Percentiles rank a stretch among this genome's conserved stretches.
Conservation (phyloP, 1,140 invertebrate genomes). For the Sycophaga agraensis region DNA sequence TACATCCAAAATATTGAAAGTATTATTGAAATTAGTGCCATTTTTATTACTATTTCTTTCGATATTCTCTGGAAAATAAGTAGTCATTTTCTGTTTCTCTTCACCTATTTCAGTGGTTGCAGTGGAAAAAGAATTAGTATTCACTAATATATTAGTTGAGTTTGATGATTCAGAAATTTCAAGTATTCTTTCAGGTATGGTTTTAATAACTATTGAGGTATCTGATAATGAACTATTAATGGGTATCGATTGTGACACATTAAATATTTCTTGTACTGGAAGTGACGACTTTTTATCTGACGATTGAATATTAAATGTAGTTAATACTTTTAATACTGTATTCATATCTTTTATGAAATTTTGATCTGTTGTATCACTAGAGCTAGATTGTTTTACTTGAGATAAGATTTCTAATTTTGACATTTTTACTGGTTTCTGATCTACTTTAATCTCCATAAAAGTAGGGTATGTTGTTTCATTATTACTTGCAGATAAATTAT, state of each 20-base stretch:
- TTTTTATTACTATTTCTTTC: neutral
- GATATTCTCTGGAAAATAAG: neutral
- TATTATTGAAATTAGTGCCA: neutral
- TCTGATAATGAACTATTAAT: neutral
- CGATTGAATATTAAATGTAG: constrained; percentile 25
- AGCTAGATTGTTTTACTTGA: constrained; percentile 10
- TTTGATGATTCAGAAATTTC: neutral
- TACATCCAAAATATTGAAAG: neutral
- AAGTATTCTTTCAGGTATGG: neutral
- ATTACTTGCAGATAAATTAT: constrained; percentile 7
- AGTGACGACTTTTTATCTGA: neutral
- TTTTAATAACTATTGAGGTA: neutral
- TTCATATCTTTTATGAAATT: neutral
- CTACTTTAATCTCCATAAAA: constrained; percentile 1
- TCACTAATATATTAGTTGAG: neutral
- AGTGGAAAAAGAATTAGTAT: neutral
- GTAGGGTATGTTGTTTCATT: constrained; percentile 11
- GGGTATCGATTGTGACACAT: neutral
- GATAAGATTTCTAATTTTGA: constrained; percentile 19
- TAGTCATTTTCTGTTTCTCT: neutral
- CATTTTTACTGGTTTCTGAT: neutral
- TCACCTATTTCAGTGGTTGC: neutral
- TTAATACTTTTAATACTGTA: constrained; percentile 20
- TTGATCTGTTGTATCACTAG: constrained; percentile 3
- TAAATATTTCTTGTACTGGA: neutral